Conservation (phyloP, 37 sponge, comb jelly and placozoan species). For the Hexactinellida sp. region DNA sequence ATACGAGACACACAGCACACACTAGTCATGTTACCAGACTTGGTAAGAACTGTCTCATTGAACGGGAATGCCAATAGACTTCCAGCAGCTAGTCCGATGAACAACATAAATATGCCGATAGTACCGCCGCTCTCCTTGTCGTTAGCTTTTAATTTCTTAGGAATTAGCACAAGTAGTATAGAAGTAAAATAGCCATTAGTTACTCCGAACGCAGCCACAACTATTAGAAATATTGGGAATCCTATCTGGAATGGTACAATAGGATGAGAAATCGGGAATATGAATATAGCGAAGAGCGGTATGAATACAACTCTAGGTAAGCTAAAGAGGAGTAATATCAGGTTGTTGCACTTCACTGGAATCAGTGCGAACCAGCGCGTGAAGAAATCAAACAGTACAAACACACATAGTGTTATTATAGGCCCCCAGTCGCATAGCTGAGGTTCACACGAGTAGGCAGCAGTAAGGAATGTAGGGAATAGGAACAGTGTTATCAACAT, state of each 20-base stretch:
- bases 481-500: not conserved
- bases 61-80: not conserved
- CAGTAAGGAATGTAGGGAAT: not conserved
- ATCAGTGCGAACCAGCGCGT: not conserved
- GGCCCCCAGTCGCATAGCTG: slow-evolving; percentile 14
- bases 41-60: not conserved
- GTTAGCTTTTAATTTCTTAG: not conserved
- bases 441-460: not conserved
- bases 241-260: not conserved
- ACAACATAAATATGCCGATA: not conserved
- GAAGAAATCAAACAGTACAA: not conserved
- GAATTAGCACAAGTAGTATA: not conserved
- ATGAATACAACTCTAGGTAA: not conserved
- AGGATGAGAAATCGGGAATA: not conserved
- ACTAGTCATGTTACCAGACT: not conserved
- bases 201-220: not conserved
- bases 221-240: not conserved
- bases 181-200: not conserved
- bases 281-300: not conserved
- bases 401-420: not conserved
- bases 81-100: not conserved
- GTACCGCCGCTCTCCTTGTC: slow-evolving; percentile 4
- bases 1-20: not conserved
- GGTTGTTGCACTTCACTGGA: not conserved
- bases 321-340: not conserved